Evolutionary conservation across 2,113 vertebrate species (phyloP), one percentile per base, ranked within the genome.

Genomic region (Sciurus niger): DNA sequence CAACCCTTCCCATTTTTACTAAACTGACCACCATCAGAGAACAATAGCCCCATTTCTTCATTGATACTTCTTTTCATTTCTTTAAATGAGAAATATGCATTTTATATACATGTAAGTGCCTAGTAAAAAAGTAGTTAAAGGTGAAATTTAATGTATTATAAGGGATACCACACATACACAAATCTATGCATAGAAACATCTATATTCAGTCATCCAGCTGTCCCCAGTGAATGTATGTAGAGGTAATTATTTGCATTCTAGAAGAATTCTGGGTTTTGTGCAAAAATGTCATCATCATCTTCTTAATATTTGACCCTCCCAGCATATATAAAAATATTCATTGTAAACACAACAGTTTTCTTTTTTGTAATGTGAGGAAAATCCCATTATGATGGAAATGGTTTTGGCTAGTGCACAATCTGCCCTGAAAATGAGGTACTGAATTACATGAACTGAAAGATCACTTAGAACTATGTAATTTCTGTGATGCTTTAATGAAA

Each of bases 221-320:
- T 84, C 18, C 40, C 55, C 76, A 40, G 51, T 10, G 80, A 43
- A 51, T 70, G 4, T 85, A 85, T 89, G 80, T 63, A 4, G 74
- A 18, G 74, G 25, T 94, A 51, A 37, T 83, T 34, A 34, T 85
- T 97, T 94, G n/a, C 24, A 82, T 82, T 70, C 24, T 86, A 80
- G 58, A 48, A 34, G 3, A 63, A 77, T 93, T 89, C 55, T 70
- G 34, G 13, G 6, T 84, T 93, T 82, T 63, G 34, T 83, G 83
- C 60, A 90, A 78, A 87, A 37, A 40, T 51, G 68, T 63, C 58
- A 68, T 84, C 34, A 25, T 37, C 89, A 92, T 60, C 28, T 22
- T 89, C 68, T 77, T 37, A 86, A 90, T 82, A 58, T 37, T 73
- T 1, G 18, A 22, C 43, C 20, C 40, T 90, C 53, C 34, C 22